Conservation (phyloP, 2,888 invertebrate genomes). For the Rhamphomyia laevipes region DNA sequence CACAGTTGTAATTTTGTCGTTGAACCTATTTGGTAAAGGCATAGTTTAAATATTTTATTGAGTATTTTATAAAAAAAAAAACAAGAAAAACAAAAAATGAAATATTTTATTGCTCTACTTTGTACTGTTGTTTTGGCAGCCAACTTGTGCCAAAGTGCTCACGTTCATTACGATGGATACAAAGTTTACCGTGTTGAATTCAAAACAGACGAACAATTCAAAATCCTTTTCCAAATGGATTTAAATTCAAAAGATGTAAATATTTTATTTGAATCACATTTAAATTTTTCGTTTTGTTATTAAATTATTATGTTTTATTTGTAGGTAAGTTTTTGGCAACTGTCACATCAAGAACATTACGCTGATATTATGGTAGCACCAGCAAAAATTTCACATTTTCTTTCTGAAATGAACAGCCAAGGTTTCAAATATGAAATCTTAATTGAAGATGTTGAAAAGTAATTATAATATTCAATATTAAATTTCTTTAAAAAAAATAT, state of each 20-base stretch:
- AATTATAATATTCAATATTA: neutral
- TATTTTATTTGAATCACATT: no score
- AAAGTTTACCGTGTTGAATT: neutral
- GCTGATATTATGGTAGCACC: constrained; percentile 1
- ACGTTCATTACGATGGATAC: neutral
- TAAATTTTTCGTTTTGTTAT: no score
- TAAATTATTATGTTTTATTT: neutral
- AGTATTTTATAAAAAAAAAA: no score
- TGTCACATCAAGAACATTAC: neutral
- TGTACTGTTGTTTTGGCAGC: neutral
- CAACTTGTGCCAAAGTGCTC: neutral
- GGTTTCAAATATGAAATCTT: neutral
- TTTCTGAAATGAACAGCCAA: no score
- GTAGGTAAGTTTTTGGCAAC: neutral
- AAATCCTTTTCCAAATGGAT: neutral
- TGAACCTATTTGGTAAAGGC: no score
- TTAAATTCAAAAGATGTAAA: neutral
- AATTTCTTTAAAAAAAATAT: no score
- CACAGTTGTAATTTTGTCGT: no score
- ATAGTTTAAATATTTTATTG: no score
- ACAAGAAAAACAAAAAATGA: neutral
- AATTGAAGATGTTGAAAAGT: neutral
- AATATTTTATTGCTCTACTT: neutral
- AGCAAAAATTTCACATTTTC: neutral
- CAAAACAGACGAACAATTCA: neutral